Percentiles rank a stretch among this genome's conserved stretches.
These are phyloP conservation scores for Perdita meconis DNA, from an alignment of 2,888 invertebrate genomes.

Conservation along the genomic window DNA sequence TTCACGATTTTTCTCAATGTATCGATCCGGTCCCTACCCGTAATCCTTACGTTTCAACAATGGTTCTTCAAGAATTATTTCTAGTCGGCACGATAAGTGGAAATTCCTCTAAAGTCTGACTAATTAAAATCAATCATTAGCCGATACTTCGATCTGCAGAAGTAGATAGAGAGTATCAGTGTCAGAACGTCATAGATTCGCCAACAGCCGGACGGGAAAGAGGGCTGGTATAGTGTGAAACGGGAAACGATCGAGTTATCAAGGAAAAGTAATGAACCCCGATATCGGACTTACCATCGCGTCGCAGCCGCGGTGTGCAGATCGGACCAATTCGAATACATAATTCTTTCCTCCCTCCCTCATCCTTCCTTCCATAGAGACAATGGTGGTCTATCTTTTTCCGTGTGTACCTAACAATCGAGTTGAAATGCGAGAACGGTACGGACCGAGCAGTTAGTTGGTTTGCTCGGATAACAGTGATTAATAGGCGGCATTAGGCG, in stretches of 20 bases:
- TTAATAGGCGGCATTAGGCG: constrained; percentile 60
- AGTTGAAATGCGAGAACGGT: constrained; percentile 1
- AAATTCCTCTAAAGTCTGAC: too few species aligned
- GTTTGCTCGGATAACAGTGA: constrained; percentile 43
- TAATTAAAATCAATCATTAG: too few species aligned
- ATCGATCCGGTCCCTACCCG: too few species aligned
- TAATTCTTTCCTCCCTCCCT: neutral
- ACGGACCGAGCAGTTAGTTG: constrained; percentile 53
- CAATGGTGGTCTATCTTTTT: neutral
- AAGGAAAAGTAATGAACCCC: constrained; percentile 33
- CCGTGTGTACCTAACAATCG: constrained; percentile 22
- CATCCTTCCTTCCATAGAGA: neutral
- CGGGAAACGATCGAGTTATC: constrained; percentile 27
- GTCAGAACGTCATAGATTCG: neutral
- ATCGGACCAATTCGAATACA: constrained; percentile 12
- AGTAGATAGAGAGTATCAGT: too few species aligned
- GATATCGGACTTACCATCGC: constrained; percentile 22
- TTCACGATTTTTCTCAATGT: too few species aligned
- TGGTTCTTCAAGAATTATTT: too few species aligned
- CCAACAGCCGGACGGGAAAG: neutral
- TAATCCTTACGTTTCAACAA: too few species aligned
- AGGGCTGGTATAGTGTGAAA: neutral
- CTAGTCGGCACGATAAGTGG: too few species aligned
- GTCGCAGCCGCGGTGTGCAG: constrained; percentile 7
- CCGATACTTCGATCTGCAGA: neutral